Evolutionary conservation across 2,888 invertebrate genomes (phyloP).

Genomic region (Hypomecis atomaria): DNA sequence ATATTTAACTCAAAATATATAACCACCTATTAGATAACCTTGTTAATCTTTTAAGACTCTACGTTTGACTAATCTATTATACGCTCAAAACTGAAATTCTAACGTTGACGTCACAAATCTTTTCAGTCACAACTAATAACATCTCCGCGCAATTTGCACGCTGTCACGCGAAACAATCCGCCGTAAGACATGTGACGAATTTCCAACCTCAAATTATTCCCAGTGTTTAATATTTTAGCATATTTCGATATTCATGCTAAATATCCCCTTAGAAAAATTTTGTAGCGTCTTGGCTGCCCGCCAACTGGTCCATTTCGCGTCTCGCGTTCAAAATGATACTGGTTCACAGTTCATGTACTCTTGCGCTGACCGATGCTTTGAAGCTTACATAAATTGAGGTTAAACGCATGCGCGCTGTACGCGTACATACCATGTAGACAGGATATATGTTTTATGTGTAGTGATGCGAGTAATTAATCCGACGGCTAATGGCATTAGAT

Average conservation of each 20-base stretch:
- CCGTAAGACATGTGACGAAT: conserved; percentile 72
- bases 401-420: conserved; percentile 62
- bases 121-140: conserved; percentile 61
- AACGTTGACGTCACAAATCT: conserved; percentile 54
- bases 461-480: conserved; percentile 75
- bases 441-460: conserved; percentile 73
- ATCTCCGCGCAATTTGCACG: conserved; percentile 67
- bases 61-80: conserved; percentile 32
- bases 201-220: conserved; percentile 67
- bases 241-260: conserved; percentile 58
- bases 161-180: conserved; percentile 73
- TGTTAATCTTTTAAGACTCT: conserved; percentile 24
- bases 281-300: conserved; percentile 62
- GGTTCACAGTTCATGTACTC: conserved; percentile 77
- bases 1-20: background rate
- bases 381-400: conserved; percentile 74
- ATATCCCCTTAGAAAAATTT: conserved; percentile 61
- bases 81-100: conserved; percentile 42
- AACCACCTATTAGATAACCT: background rate
- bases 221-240: conserved; percentile 57
- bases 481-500: conserved; percentile 64
- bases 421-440: conserved; percentile 55
- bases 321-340: conserved; percentile 69
- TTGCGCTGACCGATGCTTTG: conserved; percentile 73
- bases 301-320: conserved; percentile 79